Conservation (phyloP, 2,797 vertebrate species). For the Carcharodon carcharias region DNA sequence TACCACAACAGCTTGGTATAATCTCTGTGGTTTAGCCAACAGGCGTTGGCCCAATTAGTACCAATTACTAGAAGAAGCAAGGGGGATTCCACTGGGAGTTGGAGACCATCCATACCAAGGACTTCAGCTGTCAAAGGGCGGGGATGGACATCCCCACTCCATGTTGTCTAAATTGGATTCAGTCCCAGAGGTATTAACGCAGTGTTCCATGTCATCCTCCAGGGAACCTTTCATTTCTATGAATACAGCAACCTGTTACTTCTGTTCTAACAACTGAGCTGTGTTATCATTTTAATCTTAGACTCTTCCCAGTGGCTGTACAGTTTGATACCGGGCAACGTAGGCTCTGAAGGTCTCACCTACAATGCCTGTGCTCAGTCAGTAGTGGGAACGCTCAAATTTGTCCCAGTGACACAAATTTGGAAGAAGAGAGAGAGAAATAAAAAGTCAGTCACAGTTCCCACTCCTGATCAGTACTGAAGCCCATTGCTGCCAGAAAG, state of each 20-base stretch:
- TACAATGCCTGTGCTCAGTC: not conserved
- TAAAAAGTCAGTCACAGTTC: not conserved
- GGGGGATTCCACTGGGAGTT: not conserved
- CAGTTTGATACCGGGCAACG: not conserved
- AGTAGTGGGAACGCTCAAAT: not conserved
- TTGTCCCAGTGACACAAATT: not conserved
- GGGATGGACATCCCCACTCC: not conserved
- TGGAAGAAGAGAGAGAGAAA: not conserved
- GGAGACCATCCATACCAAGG: not conserved
- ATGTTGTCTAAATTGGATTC: conserved; percentile 6
- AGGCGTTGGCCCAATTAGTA: conserved; percentile 10
- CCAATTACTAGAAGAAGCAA: conserved; percentile 2
- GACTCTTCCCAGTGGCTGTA: not conserved
- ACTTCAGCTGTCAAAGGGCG: conserved; percentile 32
- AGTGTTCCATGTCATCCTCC: not conserved
- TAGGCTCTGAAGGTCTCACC: not conserved
- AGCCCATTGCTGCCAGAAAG: not conserved
- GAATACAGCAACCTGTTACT: conserved; percentile 14
- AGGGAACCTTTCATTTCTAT: conserved; percentile 1
- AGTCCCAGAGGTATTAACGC: conserved; percentile 19
- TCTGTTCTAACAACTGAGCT: not conserved
- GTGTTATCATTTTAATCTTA: not conserved
- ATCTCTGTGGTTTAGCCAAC: conserved; percentile 25
- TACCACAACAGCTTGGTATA: conserved; percentile 26
- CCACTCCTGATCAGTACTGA: not conserved